phyloP scores from a whole-genome alignment of 2,888 invertebrate genomes.

The Euzetes globulus region DNA sequence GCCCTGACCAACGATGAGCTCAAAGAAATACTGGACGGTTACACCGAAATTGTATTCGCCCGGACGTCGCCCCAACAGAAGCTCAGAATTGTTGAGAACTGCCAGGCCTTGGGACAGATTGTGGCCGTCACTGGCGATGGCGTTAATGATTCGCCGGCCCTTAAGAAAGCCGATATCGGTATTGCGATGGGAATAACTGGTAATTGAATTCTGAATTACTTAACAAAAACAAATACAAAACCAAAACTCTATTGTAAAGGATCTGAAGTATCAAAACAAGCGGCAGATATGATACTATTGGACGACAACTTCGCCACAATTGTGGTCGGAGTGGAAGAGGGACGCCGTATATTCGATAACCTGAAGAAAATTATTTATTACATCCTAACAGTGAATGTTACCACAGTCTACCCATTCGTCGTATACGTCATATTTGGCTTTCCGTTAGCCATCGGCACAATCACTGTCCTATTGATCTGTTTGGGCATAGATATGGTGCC shows the following conservation, averaged over 20 bases:
- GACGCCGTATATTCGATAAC: slow-evolving; percentile 40
- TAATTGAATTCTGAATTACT: background rate
- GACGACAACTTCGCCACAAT: slow-evolving; percentile 52
- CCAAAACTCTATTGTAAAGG: slow-evolving; percentile 12
- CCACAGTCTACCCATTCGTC: slow-evolving; percentile 49
- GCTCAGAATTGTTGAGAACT: slow-evolving; percentile 45
- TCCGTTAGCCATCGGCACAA: slow-evolving; percentile 48
- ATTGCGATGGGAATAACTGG: slow-evolving; percentile 43
- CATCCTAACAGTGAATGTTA: slow-evolving; percentile 48
- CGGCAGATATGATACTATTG: slow-evolving; percentile 51
- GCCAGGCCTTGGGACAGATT: slow-evolving; percentile 43
- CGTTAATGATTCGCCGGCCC: slow-evolving; percentile 45
- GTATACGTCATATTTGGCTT: slow-evolving; percentile 47
- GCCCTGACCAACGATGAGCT: background rate
- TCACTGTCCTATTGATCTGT: slow-evolving; percentile 49
- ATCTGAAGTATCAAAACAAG: slow-evolving; percentile 48
- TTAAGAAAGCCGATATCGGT: slow-evolving; percentile 44
- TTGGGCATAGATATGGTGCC: slow-evolving; percentile 50
- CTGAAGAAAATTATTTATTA: slow-evolving; percentile 46
- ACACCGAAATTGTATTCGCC: slow-evolving; percentile 47
- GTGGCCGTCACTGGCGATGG: slow-evolving; percentile 45
- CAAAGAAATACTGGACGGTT: slow-evolving; percentile 13
- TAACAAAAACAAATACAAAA: background rate
- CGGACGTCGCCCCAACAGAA: slow-evolving; percentile 51
- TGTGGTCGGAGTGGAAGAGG: slow-evolving; percentile 51